Base-by-base conservation (phyloP, 2,797 vertebrate genomes). In the Gymnodraco acuticeps region DNA sequence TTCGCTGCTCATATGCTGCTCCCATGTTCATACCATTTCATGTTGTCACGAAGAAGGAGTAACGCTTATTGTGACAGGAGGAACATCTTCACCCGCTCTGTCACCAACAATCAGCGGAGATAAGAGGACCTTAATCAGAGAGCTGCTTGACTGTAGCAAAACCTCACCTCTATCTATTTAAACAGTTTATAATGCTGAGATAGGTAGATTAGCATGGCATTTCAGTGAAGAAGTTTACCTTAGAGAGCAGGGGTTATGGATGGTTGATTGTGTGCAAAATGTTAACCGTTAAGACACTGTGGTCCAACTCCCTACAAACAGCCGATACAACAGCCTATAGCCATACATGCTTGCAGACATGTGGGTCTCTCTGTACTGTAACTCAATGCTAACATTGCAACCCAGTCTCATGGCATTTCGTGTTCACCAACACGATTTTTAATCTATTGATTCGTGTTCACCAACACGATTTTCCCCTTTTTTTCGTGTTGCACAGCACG, bases 51-150 rank as follows among this genome's bases (percentile, higher is more conserved):
- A 64, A 74, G 55, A 70, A 31, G 45, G 53, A 75, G 48, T 68
- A 70, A 68, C 1, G 5, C 70, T 83, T 69, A 64, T 82, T 70
- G 87, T 83, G 79, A 85, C 59, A 71, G 60, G 59, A 75, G 61
- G 68, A 70, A 79, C 79, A 82, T 83, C 87, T 86, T 88, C 64
- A 86, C 66, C 73, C 62, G 65, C 81, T 87, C 68, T 79, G 73
- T 80, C 75, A 71, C 61, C 48, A 75, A 81, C 69, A 89, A 86
- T 88, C 78, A 90, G 65, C 1, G 6, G 54, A 73, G 52, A 79
- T 74, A 69, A 73, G 60, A 71, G 61, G 41, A 47, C 42, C 55
- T 51, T 84, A 83, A 92, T 87, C 78, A 87, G 70, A 72, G 79
- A 69, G 69, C 72, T 71, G 53, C 81, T 84, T 78, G 70, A 75